Evolutionary conservation across 1,140 invertebrate species (phyloP).

Genomic region (Odontomachus brunneus): DNA sequence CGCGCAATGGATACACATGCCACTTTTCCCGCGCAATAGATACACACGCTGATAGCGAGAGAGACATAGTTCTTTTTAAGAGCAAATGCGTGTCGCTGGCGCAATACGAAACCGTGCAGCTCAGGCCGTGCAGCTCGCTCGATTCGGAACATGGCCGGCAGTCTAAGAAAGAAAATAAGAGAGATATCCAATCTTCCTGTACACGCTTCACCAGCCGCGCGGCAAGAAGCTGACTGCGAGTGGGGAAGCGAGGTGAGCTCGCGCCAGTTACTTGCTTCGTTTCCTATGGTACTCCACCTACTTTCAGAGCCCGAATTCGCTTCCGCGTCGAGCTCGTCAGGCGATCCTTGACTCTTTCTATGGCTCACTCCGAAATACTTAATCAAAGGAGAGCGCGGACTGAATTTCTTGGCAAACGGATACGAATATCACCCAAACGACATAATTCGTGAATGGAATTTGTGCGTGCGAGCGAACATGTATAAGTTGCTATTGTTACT

Average conservation of each 20-base stretch:
- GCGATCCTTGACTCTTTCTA: conserved; percentile 52
- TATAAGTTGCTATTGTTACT: too few relatives aligned
- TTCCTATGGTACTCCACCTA: conserved; percentile 22
- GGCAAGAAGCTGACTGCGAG: conserved; percentile 35
- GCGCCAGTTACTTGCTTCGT: conserved; percentile 34
- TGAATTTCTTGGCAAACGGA: conserved; percentile 6
- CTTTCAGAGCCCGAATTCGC: conserved; percentile 51
- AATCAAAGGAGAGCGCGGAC: conserved; percentile 60
- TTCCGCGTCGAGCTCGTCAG: conserved; percentile 31
- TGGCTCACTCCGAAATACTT: conserved; percentile 54
- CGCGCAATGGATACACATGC: conserved; percentile 12
- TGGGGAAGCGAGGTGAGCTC: neutral
- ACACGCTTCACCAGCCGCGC: conserved; percentile 13
- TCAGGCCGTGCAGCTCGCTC: neutral
- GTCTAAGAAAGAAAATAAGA: conserved; percentile 21
- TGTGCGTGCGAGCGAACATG: neutral
- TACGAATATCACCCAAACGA: conserved; percentile 1
- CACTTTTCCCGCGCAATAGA: conserved; percentile 14
- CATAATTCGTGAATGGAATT: conserved; percentile 2
- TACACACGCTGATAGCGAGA: neutral
- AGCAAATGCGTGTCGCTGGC: neutral
- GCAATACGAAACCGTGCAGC: conserved; percentile 33
- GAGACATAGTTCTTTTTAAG: conserved; percentile 16
- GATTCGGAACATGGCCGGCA: neutral
- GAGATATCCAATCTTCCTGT: conserved; percentile 58